A percentile compares a stretch with the other conserved stretches of the same genome.
phyloP scores from a whole-genome alignment of 2,888 invertebrate genomes.

The Pristionchus mayeri region DNA sequence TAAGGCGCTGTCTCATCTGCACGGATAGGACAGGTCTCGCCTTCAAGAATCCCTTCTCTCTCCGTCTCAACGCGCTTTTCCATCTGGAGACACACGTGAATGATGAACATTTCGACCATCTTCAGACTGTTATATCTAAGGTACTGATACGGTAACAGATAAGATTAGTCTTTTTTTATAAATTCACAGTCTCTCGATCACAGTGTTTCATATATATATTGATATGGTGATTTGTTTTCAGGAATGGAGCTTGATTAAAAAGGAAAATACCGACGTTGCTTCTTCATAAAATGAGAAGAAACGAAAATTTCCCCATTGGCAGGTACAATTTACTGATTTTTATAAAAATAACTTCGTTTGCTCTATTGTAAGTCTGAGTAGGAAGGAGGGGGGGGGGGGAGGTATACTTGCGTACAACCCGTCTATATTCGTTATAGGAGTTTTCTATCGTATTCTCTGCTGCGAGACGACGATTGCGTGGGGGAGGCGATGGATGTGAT shows the following conservation, averaged over 20 bases:
- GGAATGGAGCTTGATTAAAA: neutral
- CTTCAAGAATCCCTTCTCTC: slow-evolving; percentile 27
- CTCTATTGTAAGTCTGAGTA: no score
- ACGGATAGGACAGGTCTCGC: neutral
- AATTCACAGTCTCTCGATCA: no score
- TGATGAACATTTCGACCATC: slow-evolving; percentile 7
- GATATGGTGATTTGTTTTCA: neutral
- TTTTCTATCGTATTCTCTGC: slow-evolving; percentile 18
- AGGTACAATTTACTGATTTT: neutral
- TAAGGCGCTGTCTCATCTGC: slow-evolving; percentile 21
- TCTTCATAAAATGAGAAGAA: neutral
- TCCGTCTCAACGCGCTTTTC: slow-evolving; percentile 11
- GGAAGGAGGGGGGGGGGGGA: no score
- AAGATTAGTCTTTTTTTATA: neutral
- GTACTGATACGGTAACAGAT: neutral
- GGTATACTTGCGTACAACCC: no score
- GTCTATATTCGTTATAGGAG: neutral
- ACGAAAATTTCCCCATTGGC: neutral
- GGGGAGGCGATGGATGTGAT: slow-evolving; percentile 28
- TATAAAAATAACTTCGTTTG: no score
- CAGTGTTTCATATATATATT: neutral
- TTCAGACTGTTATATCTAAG: neutral
- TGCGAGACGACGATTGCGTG: slow-evolving; percentile 1
- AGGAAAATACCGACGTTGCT: neutral
- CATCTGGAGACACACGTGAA: slow-evolving; percentile 3